Percentiles rank a stretch among this genome's conserved stretches.
Evolutionary conservation across 2,888 invertebrate species (phyloP).

Genomic region (Amphiduros pacificus): DNA sequence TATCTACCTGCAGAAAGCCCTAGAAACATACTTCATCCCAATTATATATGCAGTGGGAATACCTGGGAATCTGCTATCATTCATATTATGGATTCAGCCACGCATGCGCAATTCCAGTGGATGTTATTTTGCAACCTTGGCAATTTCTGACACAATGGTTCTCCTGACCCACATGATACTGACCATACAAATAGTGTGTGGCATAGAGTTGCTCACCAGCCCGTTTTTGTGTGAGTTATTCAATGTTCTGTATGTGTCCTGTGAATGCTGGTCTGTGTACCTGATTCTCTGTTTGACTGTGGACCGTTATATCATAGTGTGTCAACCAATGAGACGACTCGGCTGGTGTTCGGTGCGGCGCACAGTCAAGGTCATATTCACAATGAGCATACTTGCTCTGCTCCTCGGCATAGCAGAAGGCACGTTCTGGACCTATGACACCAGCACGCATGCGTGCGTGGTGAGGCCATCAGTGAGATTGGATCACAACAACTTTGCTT

Average conservation of each 20-base stretch:
- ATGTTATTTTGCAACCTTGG: constrained; percentile 11
- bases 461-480: not conserved
- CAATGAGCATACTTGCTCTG: not conserved
- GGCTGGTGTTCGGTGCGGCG: constrained; percentile 4
- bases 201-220: not conserved
- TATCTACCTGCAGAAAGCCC: no score
- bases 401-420: constrained; percentile 3
- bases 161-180: constrained; percentile 4
- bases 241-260: constrained; percentile 8
- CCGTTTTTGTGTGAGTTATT: constrained; percentile 3
- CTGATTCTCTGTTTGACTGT: constrained; percentile 10
- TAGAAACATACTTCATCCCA: constrained; percentile 7
- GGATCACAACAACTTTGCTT: not conserved
- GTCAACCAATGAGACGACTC: constrained; percentile 12
- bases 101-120: constrained; percentile 11
- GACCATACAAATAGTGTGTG: not conserved
- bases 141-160: constrained; percentile 13
- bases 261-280: constrained; percentile 7
- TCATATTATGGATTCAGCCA: constrained; percentile 14
- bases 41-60: constrained; percentile 9
- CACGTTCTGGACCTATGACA: constrained; percentile 10
- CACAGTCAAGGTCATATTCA: not conserved
- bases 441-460: not conserved
- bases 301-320: constrained; percentile 12
- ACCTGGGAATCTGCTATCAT: constrained; percentile 7